Conservation (phyloP, 92 coral and sea anemone genomes). For the Micromussa lordhowensis region DNA sequence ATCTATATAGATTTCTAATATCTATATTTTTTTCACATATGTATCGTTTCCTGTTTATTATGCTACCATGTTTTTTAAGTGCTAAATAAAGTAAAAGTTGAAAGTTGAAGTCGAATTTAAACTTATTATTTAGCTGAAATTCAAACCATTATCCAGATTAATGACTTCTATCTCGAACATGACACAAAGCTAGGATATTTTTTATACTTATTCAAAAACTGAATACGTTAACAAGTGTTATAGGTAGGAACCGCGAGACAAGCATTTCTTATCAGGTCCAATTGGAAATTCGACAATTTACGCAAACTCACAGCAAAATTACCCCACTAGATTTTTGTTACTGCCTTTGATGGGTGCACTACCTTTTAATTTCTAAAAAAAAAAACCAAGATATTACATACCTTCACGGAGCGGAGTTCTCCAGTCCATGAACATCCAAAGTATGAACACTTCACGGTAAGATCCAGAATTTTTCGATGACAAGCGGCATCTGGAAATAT, state of each 20-base stretch:
- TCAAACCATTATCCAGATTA: too few species aligned
- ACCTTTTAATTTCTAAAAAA: background rate
- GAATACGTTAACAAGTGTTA: background rate
- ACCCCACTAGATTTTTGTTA: background rate
- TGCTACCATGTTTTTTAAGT: too few species aligned
- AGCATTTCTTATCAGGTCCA: background rate
- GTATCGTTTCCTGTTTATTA: too few species aligned
- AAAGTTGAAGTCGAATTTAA: too few species aligned
- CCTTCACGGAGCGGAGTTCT: conserved; percentile 68
- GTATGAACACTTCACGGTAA: conserved; percentile 51
- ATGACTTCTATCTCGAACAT: too few species aligned
- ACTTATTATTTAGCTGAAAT: too few species aligned
- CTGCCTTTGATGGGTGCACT: background rate
- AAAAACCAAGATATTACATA: conserved; percentile 1
- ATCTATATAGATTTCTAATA: too few species aligned
- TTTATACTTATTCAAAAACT: too few species aligned
- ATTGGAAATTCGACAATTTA: too few species aligned
- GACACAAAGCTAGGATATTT: too few species aligned
- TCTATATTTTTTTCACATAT: too few species aligned
- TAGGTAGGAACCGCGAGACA: background rate
- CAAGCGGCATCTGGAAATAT: conserved; percentile 68
- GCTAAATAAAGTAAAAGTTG: too few species aligned
- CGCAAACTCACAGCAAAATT: background rate
- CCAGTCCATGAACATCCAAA: conserved; percentile 84
- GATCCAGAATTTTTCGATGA: conserved; percentile 61